Percentiles rank a stretch among this genome's conserved stretches.
phyloP scores from a whole-genome alignment of 2,888 invertebrate species.

The Cistogaster globosa region DNA sequence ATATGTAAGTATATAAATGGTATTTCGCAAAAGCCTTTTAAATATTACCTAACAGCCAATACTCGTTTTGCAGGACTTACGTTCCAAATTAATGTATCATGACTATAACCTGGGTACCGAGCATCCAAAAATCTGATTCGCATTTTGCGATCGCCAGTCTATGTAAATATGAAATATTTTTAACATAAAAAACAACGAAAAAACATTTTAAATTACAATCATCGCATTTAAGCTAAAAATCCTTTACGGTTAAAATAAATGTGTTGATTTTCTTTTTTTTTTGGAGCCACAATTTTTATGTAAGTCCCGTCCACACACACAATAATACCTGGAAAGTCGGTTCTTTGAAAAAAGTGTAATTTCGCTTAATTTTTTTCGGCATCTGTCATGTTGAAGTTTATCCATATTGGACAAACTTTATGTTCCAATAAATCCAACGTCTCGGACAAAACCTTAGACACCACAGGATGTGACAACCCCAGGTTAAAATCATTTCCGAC shows the following conservation, averaged over 20 bases:
- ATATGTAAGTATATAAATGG: not conserved
- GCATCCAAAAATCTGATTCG: not conserved
- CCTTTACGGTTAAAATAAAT: too few relatives aligned
- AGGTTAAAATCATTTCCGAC: not conserved
- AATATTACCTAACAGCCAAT: not conserved
- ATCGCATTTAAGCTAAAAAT: too few relatives aligned
- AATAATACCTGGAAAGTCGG: too few relatives aligned
- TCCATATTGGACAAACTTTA: slow-evolving; percentile 15
- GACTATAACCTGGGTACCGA: slow-evolving; percentile 28
- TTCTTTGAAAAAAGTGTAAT: too few relatives aligned
- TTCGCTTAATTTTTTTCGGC: slow-evolving; percentile 8
- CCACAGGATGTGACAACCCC: not conserved
- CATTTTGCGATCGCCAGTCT: not conserved
- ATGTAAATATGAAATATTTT: slow-evolving; percentile 27
- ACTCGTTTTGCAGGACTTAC: slow-evolving; percentile 2
- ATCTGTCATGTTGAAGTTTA: slow-evolving; percentile 22
- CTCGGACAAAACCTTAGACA: slow-evolving; percentile 7
- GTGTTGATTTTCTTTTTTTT: too few relatives aligned
- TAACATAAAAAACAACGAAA: not conserved
- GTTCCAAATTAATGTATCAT: not conserved
- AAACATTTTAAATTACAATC: not conserved
- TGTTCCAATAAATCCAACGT: not conserved
- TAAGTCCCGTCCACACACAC: too few relatives aligned
- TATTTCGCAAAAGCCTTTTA: not conserved
- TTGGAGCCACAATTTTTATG: too few relatives aligned